These are phyloP conservation scores for Sinonovacula constricta DNA, from an alignment of 1,140 invertebrate genomes.

Conservation along the genomic window DNA sequence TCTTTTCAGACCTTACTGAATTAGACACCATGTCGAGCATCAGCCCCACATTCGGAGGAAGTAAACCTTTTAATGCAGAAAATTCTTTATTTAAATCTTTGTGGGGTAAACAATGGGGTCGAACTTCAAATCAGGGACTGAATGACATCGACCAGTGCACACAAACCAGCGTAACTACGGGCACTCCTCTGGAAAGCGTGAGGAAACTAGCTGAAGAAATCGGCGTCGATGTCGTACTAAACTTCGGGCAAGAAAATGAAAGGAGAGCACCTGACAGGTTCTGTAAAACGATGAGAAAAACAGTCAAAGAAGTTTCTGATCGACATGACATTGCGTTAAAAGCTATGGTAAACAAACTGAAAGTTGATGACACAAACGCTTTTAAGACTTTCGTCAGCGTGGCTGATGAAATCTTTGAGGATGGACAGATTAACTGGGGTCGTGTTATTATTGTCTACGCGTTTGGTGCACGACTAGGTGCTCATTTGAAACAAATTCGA, in stretches of 20 bases:
- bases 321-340: conserved; percentile 83
- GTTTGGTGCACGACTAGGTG: conserved; percentile 81
- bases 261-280: conserved; percentile 68
- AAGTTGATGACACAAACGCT: conserved; percentile 80
- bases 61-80: conserved; percentile 18
- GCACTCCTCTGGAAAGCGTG: conserved; percentile 68
- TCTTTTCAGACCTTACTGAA: background rate
- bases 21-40: conserved; percentile 15
- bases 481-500: conserved; percentile 80
- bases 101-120: conserved; percentile 67
- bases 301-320: conserved; percentile 76
- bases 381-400: conserved; percentile 82
- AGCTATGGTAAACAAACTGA: conserved; percentile 82
- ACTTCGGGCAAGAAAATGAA: conserved; percentile 58
- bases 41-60: conserved; percentile 39
- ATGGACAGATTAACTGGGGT: conserved; percentile 82
- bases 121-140: conserved; percentile 67
- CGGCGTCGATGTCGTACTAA: conserved; percentile 68
- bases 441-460: conserved; percentile 83
- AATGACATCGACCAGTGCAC: conserved; percentile 67
- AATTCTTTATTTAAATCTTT: no score
- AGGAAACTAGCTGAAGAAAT: conserved; percentile 71
- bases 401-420: conserved; percentile 82
- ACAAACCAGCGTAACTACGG: conserved; percentile 60
- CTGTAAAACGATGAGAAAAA: conserved; percentile 76